Evolutionary conservation across 53 echinoderm and acorn worm genomes (phyloP).

Genomic region (Stichopus horrens): DNA sequence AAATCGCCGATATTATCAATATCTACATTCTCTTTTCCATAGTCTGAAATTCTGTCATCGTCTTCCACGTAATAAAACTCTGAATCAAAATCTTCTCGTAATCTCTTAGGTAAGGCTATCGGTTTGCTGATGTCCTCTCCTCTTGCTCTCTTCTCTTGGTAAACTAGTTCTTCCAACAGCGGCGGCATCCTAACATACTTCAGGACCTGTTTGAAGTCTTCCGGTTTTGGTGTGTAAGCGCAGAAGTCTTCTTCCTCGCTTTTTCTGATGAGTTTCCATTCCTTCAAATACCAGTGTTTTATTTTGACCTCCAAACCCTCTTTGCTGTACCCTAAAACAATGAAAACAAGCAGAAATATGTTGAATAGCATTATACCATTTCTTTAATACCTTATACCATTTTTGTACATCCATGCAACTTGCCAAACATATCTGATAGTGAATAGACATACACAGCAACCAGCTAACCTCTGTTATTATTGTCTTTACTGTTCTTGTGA

Average conservation of each 20-base stretch:
- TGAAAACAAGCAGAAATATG: neutral
- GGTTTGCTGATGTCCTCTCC: slow-evolving; percentile 50
- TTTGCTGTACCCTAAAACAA: slow-evolving; percentile 72
- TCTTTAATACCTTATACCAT: too few species aligned
- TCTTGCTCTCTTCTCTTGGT: slow-evolving; percentile 51
- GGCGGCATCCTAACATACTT: slow-evolving; percentile 78
- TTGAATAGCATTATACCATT: too few species aligned
- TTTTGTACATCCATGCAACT: too few species aligned
- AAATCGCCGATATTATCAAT: slow-evolving; percentile 22
- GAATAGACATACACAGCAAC: too few species aligned
- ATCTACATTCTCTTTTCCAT: slow-evolving; percentile 22
- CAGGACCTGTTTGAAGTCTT: slow-evolving; percentile 74
- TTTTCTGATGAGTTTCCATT: slow-evolving; percentile 87
- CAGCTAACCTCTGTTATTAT: too few species aligned
- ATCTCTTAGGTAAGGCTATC: neutral
- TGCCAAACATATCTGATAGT: too few species aligned
- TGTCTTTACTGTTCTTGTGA: too few species aligned
- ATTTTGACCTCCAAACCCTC: slow-evolving; percentile 67
- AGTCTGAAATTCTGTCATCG: slow-evolving; percentile 17
- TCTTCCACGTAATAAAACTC: slow-evolving; percentile 26
- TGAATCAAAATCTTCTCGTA: slow-evolving; percentile 6
- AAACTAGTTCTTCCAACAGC: slow-evolving; percentile 76
- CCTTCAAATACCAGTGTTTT: slow-evolving; percentile 67
- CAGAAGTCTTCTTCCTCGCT: slow-evolving; percentile 88
- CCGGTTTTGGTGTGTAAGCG: slow-evolving; percentile 66